Evolutionary conservation across 2,888 invertebrate genomes (phyloP), one percentile per base, ranked within the genome.

Genomic region (Psylliodes chrysocephalus): DNA sequence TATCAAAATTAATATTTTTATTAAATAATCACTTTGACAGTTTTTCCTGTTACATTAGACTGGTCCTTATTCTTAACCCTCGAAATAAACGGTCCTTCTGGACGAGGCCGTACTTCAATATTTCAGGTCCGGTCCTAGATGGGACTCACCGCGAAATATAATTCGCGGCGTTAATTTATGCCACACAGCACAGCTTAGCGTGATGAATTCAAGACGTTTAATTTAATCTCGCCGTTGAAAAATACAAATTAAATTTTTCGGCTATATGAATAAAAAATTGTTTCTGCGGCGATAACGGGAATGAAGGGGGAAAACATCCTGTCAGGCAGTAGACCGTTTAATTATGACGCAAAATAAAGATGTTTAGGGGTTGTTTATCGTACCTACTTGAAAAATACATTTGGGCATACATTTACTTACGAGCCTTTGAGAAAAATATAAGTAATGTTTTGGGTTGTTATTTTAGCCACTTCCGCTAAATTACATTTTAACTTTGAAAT

Each of bases 131-230:
- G 49, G 49, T 49, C 28, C 28, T 49, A 25, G 25, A 25, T 1
- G 22, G 12, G 2, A 15, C 12, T 30, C n/a, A 30, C 49, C 28
- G 15, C 28, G 28, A 49, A 49, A 49, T 49, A 49, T 49, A 49
- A 49, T 49, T 49, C 49, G 49, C 12, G 61, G 56, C 51, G 60
- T 64, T 64, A 60, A 64, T 60, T 60, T 64, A 56, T 61, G 52
- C 60, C 38, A 35, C 44, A 57, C 46, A 47, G 52, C 49, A 30
- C 28, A 44, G 46, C 57, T 64, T 64, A 56, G 59, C 49, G 42
- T 60, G 56, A 64, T 61, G 64, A 64, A 64, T 64, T 52, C 28
- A 53, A 46, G 52, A 60, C 55, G 44, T 64, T 64, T 64, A 64
- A 63, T 64, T 64, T 64, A 55, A 56, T 64, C 22, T 52, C 42